Evolutionary conservation across 2,113 vertebrate species (phyloP).

Genomic region (Coptodon rendalli): DNA sequence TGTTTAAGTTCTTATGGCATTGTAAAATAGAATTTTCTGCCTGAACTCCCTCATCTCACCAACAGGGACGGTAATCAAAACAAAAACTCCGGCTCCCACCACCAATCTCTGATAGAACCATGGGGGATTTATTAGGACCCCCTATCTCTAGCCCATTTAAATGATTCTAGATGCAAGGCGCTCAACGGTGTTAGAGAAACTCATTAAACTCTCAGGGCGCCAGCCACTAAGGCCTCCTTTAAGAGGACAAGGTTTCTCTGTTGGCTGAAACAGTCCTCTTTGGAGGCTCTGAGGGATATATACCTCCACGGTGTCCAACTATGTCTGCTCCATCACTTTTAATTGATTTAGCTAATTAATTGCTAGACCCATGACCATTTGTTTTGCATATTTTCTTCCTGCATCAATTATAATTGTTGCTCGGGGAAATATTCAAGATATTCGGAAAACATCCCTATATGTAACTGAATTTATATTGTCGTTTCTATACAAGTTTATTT

Average conservation of each 20-base stretch:
- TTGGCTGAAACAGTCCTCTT: conserved; percentile 34
- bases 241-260: conserved; percentile 47
- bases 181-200: conserved; percentile 68
- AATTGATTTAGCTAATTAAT: conserved; percentile 58
- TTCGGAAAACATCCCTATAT: background rate
- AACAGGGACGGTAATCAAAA: conserved; percentile 77
- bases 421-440: background rate
- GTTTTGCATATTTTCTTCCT: conserved; percentile 23
- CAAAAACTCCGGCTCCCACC: conserved; percentile 62
- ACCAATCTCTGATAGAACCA: conserved; percentile 68
- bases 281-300: conserved; percentile 27
- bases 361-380: conserved; percentile 28
- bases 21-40: conserved; percentile 74
- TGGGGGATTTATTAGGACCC: conserved; percentile 76
- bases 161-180: conserved; percentile 63
- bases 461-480: background rate
- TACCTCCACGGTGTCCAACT: conserved; percentile 29
- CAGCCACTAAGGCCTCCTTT: conserved; percentile 59
- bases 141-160: conserved; percentile 68
- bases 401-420: background rate
- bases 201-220: conserved; percentile 72
- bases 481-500: background rate
- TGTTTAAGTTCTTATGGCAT: conserved; percentile 66
- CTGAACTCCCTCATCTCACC: conserved; percentile 71
- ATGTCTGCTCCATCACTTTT: conserved; percentile 36